Conservation (phyloP, 2,797 vertebrate genomes). For the Amblyraja radiata region DNA sequence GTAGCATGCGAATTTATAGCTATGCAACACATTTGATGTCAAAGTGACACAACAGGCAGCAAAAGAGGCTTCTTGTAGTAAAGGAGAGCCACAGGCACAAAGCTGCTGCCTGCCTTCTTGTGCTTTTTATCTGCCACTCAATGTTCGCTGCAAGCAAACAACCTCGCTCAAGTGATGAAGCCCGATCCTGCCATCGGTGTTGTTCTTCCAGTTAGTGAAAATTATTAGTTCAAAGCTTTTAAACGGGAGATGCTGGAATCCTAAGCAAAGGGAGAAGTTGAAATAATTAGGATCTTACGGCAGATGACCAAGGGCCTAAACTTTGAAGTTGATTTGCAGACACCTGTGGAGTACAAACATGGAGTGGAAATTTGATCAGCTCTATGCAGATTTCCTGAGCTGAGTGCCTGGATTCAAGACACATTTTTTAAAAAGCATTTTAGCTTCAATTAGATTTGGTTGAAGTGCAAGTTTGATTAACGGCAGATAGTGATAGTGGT, state of each 20-base stretch:
- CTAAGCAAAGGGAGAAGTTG: neutral
- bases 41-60: neutral
- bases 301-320: neutral
- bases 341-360: slow-evolving; percentile 30
- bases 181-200: neutral
- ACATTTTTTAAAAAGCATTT: neutral
- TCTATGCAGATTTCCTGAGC: neutral
- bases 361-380: slow-evolving; percentile 19
- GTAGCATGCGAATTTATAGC: neutral
- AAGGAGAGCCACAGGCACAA: neutral
- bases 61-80: neutral
- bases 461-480: slow-evolving; percentile 13
- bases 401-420: slow-evolving; percentile 4
- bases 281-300: neutral
- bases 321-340: neutral
- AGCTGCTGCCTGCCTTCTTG: neutral
- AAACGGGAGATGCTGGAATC: neutral
- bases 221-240: neutral
- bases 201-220: neutral
- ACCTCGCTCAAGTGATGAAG: neutral
- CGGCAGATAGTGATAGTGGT: neutral
- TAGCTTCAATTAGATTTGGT: slow-evolving; percentile 21
- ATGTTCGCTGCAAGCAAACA: neutral
- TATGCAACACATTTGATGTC: neutral
- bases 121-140: neutral